These are phyloP conservation scores for Disparrhopalites patrizii DNA, from an alignment of 2,888 invertebrate genomes.

Conservation along the genomic window DNA sequence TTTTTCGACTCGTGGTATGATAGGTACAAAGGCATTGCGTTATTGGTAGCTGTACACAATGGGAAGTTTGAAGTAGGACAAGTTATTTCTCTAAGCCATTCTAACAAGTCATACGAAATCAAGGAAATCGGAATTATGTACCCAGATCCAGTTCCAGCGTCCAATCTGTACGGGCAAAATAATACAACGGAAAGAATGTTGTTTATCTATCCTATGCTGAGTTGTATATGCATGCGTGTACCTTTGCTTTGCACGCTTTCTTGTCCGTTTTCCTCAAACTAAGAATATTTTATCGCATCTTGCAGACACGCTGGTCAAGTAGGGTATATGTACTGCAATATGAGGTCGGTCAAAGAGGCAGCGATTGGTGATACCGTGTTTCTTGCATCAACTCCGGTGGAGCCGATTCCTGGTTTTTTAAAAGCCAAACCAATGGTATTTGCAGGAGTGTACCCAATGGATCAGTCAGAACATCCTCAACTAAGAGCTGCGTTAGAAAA, in stretches of 20 bases:
- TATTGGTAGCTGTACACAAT: slow-evolving; percentile 71
- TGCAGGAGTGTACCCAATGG: slow-evolving; percentile 85
- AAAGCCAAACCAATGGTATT: slow-evolving; percentile 75
- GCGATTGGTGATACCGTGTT: slow-evolving; percentile 73
- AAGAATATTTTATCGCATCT: too few species aligned
- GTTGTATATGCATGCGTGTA: neutral
- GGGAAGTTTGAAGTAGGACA: slow-evolving; percentile 71
- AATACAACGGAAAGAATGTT: too few species aligned
- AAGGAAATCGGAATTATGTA: slow-evolving; percentile 73
- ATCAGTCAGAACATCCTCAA: slow-evolving; percentile 74
- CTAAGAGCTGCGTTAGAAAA: slow-evolving; percentile 82
- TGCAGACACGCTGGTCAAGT: slow-evolving; percentile 79
- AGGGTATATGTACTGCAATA: slow-evolving; percentile 78
- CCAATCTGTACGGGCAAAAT: slow-evolving; percentile 65
- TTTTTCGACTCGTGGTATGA: slow-evolving; percentile 95
- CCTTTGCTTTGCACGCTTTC: too few species aligned
- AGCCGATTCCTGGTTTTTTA: slow-evolving; percentile 63
- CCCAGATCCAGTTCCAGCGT: slow-evolving; percentile 67
- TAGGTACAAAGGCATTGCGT: slow-evolving; percentile 74
- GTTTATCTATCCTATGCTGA: too few species aligned
- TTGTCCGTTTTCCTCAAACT: too few species aligned
- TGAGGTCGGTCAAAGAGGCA: slow-evolving; percentile 69
- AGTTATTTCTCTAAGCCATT: slow-evolving; percentile 65
- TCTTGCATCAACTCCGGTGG: slow-evolving; percentile 56
- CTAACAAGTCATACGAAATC: slow-evolving; percentile 71